These are phyloP conservation scores for Apteryx mantelli DNA, from an alignment of 2,113 vertebrate genomes.

Conservation along the genomic window DNA sequence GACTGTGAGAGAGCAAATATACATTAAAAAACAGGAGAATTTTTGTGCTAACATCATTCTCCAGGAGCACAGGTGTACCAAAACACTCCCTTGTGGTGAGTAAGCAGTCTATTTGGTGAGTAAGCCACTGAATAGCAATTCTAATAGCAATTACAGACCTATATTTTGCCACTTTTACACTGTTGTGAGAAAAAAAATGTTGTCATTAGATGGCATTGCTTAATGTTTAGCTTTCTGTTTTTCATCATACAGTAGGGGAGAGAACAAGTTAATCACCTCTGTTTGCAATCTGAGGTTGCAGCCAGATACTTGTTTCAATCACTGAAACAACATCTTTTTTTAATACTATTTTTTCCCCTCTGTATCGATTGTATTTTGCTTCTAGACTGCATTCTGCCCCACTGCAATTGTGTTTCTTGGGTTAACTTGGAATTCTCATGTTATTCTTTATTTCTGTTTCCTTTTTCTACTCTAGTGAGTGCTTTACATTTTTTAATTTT, in stretches of 20 bases:
- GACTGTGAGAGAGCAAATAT: neutral
- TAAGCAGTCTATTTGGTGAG: neutral
- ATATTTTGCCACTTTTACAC: neutral
- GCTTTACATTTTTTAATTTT: constrained; percentile 46
- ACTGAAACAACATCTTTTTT: neutral
- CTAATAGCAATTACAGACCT: neutral
- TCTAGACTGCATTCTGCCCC: constrained; percentile 1
- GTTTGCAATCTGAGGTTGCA: neutral
- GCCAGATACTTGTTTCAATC: neutral
- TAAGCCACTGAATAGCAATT: neutral
- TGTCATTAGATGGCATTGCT: neutral
- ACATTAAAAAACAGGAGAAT: neutral
- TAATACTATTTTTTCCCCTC: constrained; percentile 8
- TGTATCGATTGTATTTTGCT: constrained; percentile 1
- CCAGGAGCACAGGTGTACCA: neutral
- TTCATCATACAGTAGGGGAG: neutral
- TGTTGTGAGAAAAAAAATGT: neutral
- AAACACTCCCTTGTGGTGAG: neutral
- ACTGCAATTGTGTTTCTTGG: neutral
- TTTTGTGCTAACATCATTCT: neutral
- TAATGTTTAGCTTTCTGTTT: constrained; percentile 4
- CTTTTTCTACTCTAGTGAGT: constrained; percentile 19
- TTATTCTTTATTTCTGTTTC: constrained; percentile 8
- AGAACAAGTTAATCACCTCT: neutral
- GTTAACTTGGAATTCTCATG: constrained; percentile 50